Evolutionary conservation across 2,888 invertebrate species (phyloP), one percentile per base, ranked within the genome.

Genomic region (Synanthedon formicaeformis): DNA sequence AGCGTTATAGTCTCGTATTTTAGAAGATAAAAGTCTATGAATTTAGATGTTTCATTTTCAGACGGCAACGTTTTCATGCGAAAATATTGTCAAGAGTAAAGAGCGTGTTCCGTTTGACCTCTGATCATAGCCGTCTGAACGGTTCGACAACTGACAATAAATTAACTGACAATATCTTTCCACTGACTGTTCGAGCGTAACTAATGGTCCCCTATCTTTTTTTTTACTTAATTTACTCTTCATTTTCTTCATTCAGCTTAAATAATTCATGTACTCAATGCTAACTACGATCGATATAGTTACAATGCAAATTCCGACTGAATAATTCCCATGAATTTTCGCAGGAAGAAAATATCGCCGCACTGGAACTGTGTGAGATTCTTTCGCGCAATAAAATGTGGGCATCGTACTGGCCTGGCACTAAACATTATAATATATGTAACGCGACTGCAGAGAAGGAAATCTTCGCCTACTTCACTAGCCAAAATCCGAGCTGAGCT

Each of bases 41-140:
- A 76, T 77, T 75, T 67, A 72, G 61, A 76, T 76, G 71, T 65
- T 68, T 60, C 65, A 69, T 69, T 73, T 65, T 59, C 54, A 59
- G 64, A 58, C 57, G 61, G 52, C 60, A 63, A 45, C 45, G 13
- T 45, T 45, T 45, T 45, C 45, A 45, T 45, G 45, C 6, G 14
- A 13, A 45, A 45, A 45, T 45, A 12, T 45, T 45, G 13, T 45
- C 45, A 45, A 45, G 45, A n/a, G 14, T 13, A 45, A 45, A 45
- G 14, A 45, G 45, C 45, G 45, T 41, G 54, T 41, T 56, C 50
- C 27, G 49, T 54, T 56, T 40, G 54, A 40, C 53, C 54, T 54
- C 54, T 54, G 51, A 48, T 41, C 40, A 50, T 48, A 53, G 10
- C 51, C 40, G 53, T 41, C 52, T 40, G 51, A 10, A 34, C 45